phyloP scores from a whole-genome alignment of 2,113 vertebrate species.

The Noctilio leporinus region DNA sequence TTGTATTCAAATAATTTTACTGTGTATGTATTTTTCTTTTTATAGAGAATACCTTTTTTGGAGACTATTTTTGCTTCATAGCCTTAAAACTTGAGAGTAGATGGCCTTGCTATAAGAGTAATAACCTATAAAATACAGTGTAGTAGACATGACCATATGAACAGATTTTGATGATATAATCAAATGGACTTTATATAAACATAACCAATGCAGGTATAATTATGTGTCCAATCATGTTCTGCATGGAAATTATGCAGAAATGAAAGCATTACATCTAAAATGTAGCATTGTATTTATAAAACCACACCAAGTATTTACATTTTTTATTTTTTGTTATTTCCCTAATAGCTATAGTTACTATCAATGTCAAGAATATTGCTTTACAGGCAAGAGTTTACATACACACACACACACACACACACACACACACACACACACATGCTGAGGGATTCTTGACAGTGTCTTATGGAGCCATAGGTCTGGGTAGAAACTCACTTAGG shows the following conservation, averaged over 20 bases:
- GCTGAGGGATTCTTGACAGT: not conserved
- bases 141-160: not conserved
- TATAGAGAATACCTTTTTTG: not conserved
- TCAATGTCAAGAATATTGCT: not conserved
- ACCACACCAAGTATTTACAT: not conserved
- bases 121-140: conserved; percentile 48
- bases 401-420: accelerated
- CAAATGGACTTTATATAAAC: conserved; percentile 26
- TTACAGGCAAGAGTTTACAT: no score
- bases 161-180: conserved; percentile 42
- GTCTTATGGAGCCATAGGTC: not conserved
- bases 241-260: not conserved
- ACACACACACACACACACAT: not conserved
- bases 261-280: not conserved
- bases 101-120: conserved; percentile 27
- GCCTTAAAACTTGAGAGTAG: conserved; percentile 51
- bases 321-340: not conserved
- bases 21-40: not conserved
- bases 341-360: not conserved
- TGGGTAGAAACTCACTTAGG: not conserved
- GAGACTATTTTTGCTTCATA: not conserved
- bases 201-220: not conserved
- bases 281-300: not conserved
- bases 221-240: conserved; percentile 22
- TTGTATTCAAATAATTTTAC: not conserved